phyloP scores from a whole-genome alignment of 2,888 invertebrate species.

The Eristalis tenax region DNA sequence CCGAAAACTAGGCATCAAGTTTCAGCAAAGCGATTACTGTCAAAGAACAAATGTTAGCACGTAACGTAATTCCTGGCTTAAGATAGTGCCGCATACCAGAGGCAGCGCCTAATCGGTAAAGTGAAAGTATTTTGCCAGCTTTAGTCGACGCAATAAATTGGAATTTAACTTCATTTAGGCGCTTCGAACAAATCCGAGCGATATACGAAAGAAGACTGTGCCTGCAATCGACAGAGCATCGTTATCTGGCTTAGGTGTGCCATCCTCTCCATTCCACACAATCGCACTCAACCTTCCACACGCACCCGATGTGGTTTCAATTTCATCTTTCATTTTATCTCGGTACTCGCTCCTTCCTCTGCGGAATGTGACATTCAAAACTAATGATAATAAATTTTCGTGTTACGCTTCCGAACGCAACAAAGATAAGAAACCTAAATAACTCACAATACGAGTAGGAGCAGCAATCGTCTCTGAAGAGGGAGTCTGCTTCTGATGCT shows the following conservation, averaged over 20 bases:
- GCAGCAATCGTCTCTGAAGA: neutral
- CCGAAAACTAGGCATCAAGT: neutral
- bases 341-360: slow-evolving; percentile 60
- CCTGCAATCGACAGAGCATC: slow-evolving; percentile 21
- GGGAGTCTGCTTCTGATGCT: slow-evolving; percentile 38
- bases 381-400: slow-evolving; percentile 71
- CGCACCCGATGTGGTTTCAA: slow-evolving; percentile 15
- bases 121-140: neutral
- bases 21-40: neutral
- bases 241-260: slow-evolving; percentile 23
- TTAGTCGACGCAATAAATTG: slow-evolving; percentile 23
- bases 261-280: neutral
- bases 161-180: slow-evolving; percentile 27
- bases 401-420: slow-evolving; percentile 70
- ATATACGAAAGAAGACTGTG: slow-evolving; percentile 4
- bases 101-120: neutral
- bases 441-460: slow-evolving; percentile 52
- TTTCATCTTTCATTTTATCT: slow-evolving; percentile 65
- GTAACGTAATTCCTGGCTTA: neutral
- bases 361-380: slow-evolving; percentile 68
- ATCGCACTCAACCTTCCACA: neutral
- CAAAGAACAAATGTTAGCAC: neutral
- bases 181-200: slow-evolving; percentile 24
- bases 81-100: neutral
- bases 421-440: slow-evolving; percentile 66